phyloP scores from a whole-genome alignment of 1,140 invertebrate genomes.

The Thaumetopoea pityocampa region DNA sequence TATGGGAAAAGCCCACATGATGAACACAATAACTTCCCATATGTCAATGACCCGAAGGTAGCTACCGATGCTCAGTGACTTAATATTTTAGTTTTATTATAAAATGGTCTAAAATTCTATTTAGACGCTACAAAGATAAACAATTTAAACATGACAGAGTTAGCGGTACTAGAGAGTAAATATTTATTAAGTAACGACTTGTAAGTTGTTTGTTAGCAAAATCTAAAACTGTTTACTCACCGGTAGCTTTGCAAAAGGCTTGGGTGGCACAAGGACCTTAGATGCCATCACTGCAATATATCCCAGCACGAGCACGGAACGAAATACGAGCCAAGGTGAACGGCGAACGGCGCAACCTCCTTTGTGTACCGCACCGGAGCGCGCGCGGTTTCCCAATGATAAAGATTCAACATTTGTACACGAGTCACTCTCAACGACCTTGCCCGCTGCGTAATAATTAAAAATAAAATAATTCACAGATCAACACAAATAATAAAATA shows the following conservation, averaged over 20 bases:
- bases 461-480: conserved; percentile 51
- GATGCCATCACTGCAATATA: conserved; percentile 49
- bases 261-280: conserved; percentile 61
- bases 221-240: conserved; percentile 30
- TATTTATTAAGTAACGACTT: background rate
- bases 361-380: conserved; percentile 45
- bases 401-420: conserved; percentile 54
- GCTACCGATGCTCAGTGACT: conserved; percentile 14
- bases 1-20: conserved; percentile 26
- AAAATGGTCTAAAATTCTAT: background rate
- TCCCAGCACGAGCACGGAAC: conserved; percentile 5
- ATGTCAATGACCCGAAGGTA: conserved; percentile 32
- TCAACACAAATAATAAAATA: conserved; percentile 40
- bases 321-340: conserved; percentile 8
- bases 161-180: too few species aligned
- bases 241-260: conserved; percentile 59
- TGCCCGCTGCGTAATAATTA: conserved; percentile 61
- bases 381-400: conserved; percentile 48
- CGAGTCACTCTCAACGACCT: conserved; percentile 41
- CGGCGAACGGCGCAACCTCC: conserved; percentile 24
- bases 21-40: conserved; percentile 27
- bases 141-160: background rate
- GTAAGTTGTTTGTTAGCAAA: conserved; percentile 4
- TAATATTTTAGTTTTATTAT: conserved; percentile 8
- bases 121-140: background rate